phyloP scores from a whole-genome alignment of 2,113 vertebrate species.

The Tursiops truncatus region DNA sequence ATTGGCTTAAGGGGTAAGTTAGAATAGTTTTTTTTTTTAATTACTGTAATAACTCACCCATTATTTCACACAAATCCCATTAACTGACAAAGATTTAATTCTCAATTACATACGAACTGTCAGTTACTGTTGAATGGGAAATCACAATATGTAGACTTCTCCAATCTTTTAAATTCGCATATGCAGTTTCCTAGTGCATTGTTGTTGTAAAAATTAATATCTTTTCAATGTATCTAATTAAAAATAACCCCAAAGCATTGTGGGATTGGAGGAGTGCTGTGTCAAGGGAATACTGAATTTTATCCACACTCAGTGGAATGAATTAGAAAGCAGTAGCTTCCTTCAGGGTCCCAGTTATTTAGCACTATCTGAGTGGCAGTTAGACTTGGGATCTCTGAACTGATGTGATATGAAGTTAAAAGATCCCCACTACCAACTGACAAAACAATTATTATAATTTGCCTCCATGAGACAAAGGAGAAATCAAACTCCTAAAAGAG shows the following conservation, averaged over 20 bases:
- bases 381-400: slow-evolving; percentile 42
- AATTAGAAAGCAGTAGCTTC: not conserved
- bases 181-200: not conserved
- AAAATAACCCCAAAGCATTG: not conserved
- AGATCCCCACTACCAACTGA: slow-evolving; percentile 52
- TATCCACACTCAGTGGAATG: not conserved
- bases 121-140: not conserved
- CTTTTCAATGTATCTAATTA: not conserved
- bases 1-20: not conserved
- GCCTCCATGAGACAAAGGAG: slow-evolving; percentile 38
- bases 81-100: slow-evolving; percentile 20
- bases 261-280: not conserved
- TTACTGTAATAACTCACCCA: not conserved
- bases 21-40: not conserved
- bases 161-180: not conserved
- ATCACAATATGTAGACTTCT: not conserved
- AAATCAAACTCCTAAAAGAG: slow-evolving; percentile 32
- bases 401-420: slow-evolving; percentile 42
- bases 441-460: slow-evolving; percentile 56
- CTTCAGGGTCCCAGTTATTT: not conserved
- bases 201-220: not conserved
- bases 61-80: not conserved
- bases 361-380: not conserved
- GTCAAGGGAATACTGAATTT: not conserved
- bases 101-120: not conserved